These are phyloP conservation scores for Neoitamus cyanurus DNA, from an alignment of 2,888 invertebrate genomes.

Conservation along the genomic window DNA sequence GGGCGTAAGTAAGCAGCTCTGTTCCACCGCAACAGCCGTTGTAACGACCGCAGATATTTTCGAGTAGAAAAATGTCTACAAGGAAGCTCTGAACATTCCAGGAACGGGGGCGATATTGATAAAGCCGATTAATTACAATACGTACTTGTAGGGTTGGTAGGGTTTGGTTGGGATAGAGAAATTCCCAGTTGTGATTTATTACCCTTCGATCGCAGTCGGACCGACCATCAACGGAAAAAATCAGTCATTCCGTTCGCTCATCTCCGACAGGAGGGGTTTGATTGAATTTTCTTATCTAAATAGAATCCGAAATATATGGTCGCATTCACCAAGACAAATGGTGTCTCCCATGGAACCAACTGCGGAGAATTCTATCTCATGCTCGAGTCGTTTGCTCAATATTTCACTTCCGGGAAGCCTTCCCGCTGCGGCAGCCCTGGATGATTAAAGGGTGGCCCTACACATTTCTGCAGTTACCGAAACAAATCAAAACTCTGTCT, in stretches of 20 bases:
- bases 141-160: neutral
- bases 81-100: neutral
- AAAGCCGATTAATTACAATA: slow-evolving; percentile 15
- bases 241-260: neutral
- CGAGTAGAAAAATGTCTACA: neutral
- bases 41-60: neutral
- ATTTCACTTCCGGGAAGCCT: neutral
- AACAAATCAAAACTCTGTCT: neutral
- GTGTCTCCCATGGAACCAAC: neutral
- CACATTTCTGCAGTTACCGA: neutral
- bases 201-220: neutral
- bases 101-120: neutral
- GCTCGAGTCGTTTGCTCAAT: neutral
- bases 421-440: neutral
- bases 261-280: neutral
- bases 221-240: neutral
- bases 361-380: neutral
- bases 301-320: slow-evolving; percentile 31
- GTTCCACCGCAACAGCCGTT: too few relatives aligned
- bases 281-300: slow-evolving; percentile 35
- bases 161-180: neutral
- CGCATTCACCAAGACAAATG: slow-evolving; percentile 16
- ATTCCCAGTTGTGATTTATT: slow-evolving; percentile 4
- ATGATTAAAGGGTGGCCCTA: neutral
- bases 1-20: neutral